Percentiles rank a stretch among this genome's conserved stretches.
Evolutionary conservation across 2,888 invertebrate genomes (phyloP).

Genomic region (Lysandra bellargus): DNA sequence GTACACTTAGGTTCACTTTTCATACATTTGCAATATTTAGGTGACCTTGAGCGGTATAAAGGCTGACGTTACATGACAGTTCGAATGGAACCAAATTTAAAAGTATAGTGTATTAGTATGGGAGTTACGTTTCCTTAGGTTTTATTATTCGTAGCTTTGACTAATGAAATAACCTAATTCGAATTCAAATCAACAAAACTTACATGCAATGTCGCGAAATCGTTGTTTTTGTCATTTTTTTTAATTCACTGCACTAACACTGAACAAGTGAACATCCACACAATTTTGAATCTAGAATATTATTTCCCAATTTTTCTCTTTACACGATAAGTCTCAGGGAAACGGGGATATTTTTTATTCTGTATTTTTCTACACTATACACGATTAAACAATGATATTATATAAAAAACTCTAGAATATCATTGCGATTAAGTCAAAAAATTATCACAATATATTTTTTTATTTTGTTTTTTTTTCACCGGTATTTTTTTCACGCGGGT

Average conservation of each 20-base stretch:
- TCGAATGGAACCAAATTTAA: no score
- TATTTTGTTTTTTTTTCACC: neutral
- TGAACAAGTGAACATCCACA: slow-evolving; percentile 39
- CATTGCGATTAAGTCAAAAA: neutral
- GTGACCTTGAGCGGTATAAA: no score
- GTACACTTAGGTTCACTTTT: no score
- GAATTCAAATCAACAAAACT: slow-evolving; percentile 45
- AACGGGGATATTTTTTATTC: neutral
- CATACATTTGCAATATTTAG: no score
- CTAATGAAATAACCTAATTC: neutral
- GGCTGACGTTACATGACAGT: no score
- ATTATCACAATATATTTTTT: neutral
- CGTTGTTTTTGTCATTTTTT: slow-evolving; percentile 47
- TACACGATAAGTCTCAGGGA: neutral
- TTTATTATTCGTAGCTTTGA: no score
- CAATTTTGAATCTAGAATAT: neutral
- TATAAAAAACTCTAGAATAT: no score
- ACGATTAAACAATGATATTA: neutral
- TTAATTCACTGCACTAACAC: slow-evolving; percentile 35
- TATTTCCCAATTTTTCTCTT: neutral
- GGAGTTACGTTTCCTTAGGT: no score
- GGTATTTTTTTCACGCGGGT: neutral
- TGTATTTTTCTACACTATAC: neutral
- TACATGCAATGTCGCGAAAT: slow-evolving; percentile 50
- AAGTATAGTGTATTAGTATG: no score